A percentile compares a stretch with the other conserved stretches of the same genome.
Evolutionary conservation across 1,140 invertebrate species (phyloP).

Genomic region (Neotoxoptera formosana): DNA sequence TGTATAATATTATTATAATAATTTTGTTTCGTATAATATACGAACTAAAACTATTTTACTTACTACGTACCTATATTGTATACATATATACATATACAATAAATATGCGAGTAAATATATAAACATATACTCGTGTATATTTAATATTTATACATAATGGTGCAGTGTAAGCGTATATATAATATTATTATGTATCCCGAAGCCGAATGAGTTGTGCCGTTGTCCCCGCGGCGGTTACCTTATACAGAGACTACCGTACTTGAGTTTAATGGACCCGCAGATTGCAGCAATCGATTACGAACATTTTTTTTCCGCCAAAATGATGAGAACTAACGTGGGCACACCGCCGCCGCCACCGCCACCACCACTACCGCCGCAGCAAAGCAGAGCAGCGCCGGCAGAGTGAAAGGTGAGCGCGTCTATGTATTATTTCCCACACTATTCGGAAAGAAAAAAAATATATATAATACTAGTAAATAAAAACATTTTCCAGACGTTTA

Average conservation of each 20-base stretch:
- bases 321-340: constrained; percentile 51
- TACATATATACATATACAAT: no score
- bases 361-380: neutral
- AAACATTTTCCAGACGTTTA: constrained; percentile 1
- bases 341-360: neutral
- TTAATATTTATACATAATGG: neutral
- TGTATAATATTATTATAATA: neutral
- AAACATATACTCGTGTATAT: neutral
- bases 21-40: neutral
- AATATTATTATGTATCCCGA: neutral
- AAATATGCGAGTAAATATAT: neutral
- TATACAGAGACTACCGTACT: constrained; percentile 36
- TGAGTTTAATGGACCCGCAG: constrained; percentile 37
- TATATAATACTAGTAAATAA: neutral
- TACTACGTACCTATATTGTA: neutral
- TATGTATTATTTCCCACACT: constrained; percentile 15
- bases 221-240: constrained; percentile 24
- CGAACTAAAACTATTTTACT: neutral
- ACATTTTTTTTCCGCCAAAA: constrained; percentile 52
- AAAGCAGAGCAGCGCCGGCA: neutral
- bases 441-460: neutral
- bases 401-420: constrained; percentile 43
- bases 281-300: constrained; percentile 56
- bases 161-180: neutral
- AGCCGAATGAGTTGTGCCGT: constrained; percentile 37